Evolutionary conservation across 2,113 vertebrate genomes (phyloP).

Genomic region (Colinus virginianus): DNA sequence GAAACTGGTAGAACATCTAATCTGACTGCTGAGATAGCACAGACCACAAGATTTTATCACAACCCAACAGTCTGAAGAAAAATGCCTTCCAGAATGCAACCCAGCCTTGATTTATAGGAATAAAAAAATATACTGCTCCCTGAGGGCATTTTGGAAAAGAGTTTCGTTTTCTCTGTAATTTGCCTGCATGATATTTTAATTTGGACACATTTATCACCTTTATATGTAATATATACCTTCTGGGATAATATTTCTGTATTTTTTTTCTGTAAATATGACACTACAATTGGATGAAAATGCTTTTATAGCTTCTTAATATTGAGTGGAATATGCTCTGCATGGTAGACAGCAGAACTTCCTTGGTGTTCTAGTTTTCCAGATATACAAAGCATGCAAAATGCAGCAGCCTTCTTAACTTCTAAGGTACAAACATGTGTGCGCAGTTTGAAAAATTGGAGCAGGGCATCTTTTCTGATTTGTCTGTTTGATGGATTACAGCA

Average conservation of each 20-base stretch:
- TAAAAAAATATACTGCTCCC: conserved; percentile 26
- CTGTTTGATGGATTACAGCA: background rate
- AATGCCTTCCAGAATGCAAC: conserved; percentile 30
- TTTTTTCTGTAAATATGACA: conserved; percentile 12
- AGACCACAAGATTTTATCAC: background rate
- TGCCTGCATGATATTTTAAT: background rate
- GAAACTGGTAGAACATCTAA: background rate
- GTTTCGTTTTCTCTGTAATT: conserved; percentile 54
- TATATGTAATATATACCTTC: conserved; percentile 4
- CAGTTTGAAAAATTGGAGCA: background rate
- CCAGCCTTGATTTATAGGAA: conserved; percentile 28
- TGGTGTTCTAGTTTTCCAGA: background rate
- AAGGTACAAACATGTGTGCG: background rate
- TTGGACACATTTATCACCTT: conserved; percentile 46
- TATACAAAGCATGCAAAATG: background rate
- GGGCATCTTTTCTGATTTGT: background rate
- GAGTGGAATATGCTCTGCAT: background rate
- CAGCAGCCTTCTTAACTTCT: background rate
- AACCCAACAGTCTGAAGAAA: background rate
- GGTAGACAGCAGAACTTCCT: background rate
- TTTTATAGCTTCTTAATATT: conserved; percentile 27
- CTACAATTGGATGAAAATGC: background rate
- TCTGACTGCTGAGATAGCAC: background rate
- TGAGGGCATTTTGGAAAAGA: background rate
- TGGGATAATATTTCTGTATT: background rate